Evolutionary conservation across 30 jellyfish, hydroid and myxozoan species (phyloP).

Genomic region (Rhopilema esculentum): DNA sequence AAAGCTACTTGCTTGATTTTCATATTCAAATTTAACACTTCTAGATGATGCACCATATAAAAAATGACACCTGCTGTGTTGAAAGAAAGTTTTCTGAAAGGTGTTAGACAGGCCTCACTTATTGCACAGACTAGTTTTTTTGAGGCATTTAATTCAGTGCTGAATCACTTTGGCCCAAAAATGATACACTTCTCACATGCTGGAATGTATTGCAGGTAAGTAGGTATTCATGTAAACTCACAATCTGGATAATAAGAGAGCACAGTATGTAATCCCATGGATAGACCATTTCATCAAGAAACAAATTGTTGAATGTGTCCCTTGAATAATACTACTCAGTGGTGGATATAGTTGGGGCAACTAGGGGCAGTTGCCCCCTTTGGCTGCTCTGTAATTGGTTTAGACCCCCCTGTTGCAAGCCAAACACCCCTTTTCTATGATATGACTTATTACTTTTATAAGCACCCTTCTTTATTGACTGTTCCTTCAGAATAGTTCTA

Average conservation of each 20-base stretch:
- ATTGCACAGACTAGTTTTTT: slow-evolving; percentile 11
- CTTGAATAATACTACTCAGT: neutral
- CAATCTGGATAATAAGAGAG: neutral
- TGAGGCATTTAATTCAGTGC: slow-evolving; percentile 27
- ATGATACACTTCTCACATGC: slow-evolving; percentile 14
- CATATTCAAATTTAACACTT: neutral
- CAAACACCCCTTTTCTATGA: neutral
- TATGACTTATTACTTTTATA: neutral
- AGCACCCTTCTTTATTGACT: neutral
- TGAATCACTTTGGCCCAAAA: slow-evolving; percentile 18
- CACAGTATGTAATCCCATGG: neutral
- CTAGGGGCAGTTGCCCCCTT: neutral
- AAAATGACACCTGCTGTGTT: slow-evolving; percentile 2
- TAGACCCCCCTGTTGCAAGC: neutral
- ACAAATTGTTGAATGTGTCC: neutral
- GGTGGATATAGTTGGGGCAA: neutral
- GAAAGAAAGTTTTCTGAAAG: slow-evolving; percentile 15
- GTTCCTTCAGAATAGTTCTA: neutral
- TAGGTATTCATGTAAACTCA: neutral
- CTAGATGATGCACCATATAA: neutral
- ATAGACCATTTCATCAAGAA: neutral
- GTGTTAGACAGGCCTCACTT: slow-evolving; percentile 16
- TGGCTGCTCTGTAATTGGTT: neutral
- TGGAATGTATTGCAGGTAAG: slow-evolving; percentile 25
- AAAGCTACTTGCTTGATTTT: neutral